Evolutionary conservation across 2,888 invertebrate species (phyloP).

Genomic region (Rotaria socialis): DNA sequence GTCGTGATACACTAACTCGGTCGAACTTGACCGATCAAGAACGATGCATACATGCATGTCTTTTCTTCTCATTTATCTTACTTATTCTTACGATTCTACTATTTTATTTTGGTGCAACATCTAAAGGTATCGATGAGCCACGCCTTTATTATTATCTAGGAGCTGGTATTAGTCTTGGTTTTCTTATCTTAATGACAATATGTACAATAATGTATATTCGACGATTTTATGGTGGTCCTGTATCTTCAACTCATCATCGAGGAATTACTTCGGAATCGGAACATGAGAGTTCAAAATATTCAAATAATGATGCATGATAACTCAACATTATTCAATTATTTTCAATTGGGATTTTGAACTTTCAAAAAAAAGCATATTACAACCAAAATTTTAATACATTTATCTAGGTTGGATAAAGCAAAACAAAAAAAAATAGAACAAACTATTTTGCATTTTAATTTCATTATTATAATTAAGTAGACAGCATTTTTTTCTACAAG

Average conservation of each 20-base stretch:
- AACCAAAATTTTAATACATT: background rate
- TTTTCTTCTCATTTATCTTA: background rate
- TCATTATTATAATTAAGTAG: background rate
- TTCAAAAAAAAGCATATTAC: background rate
- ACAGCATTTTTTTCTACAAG: background rate
- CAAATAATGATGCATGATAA: background rate
- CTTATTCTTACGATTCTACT: background rate
- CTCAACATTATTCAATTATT: no score
- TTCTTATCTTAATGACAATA: background rate
- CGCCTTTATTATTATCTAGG: background rate
- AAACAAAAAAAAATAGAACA: background rate
- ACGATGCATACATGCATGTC: constrained; percentile 14
- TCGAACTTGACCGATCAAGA: constrained; percentile 1
- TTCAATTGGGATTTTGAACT: background rate
- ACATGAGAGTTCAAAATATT: background rate
- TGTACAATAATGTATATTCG: constrained; percentile 24
- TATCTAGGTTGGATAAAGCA: background rate
- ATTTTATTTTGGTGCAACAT: background rate
- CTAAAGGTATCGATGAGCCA: background rate
- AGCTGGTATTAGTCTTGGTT: background rate
- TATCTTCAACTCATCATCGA: background rate
- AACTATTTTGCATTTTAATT: background rate
- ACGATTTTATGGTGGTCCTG: background rate
- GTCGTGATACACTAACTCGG: background rate
- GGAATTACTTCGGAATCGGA: background rate